A percentile compares a stretch with the other conserved stretches of the same genome.
Conservation (phyloP, 2,888 invertebrate species). For the Parnassius apollo region DNA sequence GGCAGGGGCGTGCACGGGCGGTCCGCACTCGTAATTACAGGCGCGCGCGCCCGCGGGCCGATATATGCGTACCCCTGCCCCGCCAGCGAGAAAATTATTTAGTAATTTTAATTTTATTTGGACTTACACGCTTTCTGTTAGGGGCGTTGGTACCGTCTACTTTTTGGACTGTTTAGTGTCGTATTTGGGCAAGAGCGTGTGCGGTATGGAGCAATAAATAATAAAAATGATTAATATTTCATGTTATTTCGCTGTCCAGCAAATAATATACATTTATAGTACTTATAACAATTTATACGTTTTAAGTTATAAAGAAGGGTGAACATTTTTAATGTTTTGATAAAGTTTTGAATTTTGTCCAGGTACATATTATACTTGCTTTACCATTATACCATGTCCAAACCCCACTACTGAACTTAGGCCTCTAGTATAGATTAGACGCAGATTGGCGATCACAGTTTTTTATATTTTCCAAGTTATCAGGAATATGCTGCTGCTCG, state of each 20-base stretch:
- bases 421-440: no score
- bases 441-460: no score
- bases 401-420: no score
- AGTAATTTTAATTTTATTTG: conserved; percentile 76
- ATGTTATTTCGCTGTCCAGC: conserved; percentile 36
- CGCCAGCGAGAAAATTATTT: conserved; percentile 68
- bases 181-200: conserved; percentile 54
- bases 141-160: conserved; percentile 38
- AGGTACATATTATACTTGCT: no score
- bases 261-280: conserved; percentile 19
- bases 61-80: conserved; percentile 56
- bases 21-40: conserved; percentile 70
- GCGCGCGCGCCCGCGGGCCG: conserved; percentile 59
- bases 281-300: no score
- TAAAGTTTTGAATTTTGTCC: no score
- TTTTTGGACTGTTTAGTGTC: conserved; percentile 45
- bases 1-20: conserved; percentile 58
- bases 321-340: no score
- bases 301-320: no score
- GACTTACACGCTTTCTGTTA: conserved; percentile 57
- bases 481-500: no score
- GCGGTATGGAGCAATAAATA: conserved; percentile 40
- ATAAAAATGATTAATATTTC: conserved; percentile 41
- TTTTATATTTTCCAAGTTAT: no score
- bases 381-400: no score